Evolutionary conservation across 2,113 vertebrate species (phyloP), one percentile per base, ranked within the genome.

Genomic region (Tricholaema leucomelas): DNA sequence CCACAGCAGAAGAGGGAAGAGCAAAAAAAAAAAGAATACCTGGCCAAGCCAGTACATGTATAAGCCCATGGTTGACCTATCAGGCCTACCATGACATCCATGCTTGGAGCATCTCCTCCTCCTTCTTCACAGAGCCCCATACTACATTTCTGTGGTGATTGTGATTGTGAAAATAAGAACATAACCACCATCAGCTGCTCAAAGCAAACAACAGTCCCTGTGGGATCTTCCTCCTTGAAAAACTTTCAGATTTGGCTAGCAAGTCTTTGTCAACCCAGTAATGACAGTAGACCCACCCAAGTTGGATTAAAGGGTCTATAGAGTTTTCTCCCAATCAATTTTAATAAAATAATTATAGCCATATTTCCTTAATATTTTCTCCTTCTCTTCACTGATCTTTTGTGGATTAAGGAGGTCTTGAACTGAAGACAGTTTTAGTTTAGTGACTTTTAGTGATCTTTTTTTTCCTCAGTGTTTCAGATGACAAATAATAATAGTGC

Each of bases 271-370:
- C n/a, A 48, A 50, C 1, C 4, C 2, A 4, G 2, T 19, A 20
- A 50, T 18, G 33, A 42, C 4, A 61, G 4, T 5, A 84, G n/a
- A 33, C 11, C 19, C 20, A 56, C 10, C 7, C 5, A 36, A 60
- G 60, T 1, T 81, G 38, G 8, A 50, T 64, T 56, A 56, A 50
- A 85, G 6, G 6, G 59, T 3, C 4, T 55, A 24, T 21, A 40
- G 24, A 38, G 23, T 42, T 36, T 5, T 4, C 0, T 1, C 15
- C 16, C 23, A 63, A 66, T 1, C 12, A 44, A 7, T 15, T 20
- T 36, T 59, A 55, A 65, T 67, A 48, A 21, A 5, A 27, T 69
- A 9, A 12, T 25, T 40, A 12, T 30, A 44, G 55, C 23, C 4
- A 14, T 48, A 87, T 10, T 52, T 52, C 8, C 7, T 6, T 8